phyloP scores from a whole-genome alignment of 2,797 vertebrate species.

The Etheostoma perlongum region DNA sequence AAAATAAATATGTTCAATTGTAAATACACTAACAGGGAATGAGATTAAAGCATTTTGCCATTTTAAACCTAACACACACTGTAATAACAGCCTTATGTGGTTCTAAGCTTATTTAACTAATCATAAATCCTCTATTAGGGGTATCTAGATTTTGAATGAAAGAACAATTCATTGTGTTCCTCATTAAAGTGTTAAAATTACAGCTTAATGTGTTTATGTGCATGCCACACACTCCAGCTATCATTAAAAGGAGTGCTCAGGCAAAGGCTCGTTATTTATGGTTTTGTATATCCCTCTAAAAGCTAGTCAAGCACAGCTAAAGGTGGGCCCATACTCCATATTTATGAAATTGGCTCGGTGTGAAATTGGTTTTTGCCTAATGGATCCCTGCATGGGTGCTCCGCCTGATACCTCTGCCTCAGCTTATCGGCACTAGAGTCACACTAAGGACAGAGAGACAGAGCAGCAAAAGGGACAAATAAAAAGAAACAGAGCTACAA shows the following conservation, averaged over 20 bases:
- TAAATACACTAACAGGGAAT: background rate
- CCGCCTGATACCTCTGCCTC: constrained; percentile 77
- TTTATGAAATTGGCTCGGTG: constrained; percentile 90
- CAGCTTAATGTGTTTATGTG: constrained; percentile 68
- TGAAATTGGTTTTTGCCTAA: constrained; percentile 91
- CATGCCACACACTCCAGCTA: constrained; percentile 72
- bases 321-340: constrained; percentile 87
- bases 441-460: constrained; percentile 69
- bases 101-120: constrained; percentile 36
- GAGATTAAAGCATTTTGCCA: constrained; percentile 20
- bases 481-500: constrained; percentile 42
- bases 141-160: constrained; percentile 50
- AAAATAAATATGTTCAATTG: background rate
- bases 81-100: constrained; percentile 15
- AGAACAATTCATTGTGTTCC: constrained; percentile 55
- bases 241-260: constrained; percentile 74
- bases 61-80: constrained; percentile 13
- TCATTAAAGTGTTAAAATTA: constrained; percentile 70
- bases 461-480: constrained; percentile 63
- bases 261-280: constrained; percentile 83
- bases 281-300: constrained; percentile 85
- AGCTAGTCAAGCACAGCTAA: constrained; percentile 84
- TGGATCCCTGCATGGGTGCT: constrained; percentile 87
- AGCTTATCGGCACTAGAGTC: constrained; percentile 79
- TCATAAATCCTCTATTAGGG: constrained; percentile 37